These are phyloP conservation scores for Asteroscopus sphinx DNA, from an alignment of 2,888 invertebrate genomes.

Conservation along the genomic window DNA sequence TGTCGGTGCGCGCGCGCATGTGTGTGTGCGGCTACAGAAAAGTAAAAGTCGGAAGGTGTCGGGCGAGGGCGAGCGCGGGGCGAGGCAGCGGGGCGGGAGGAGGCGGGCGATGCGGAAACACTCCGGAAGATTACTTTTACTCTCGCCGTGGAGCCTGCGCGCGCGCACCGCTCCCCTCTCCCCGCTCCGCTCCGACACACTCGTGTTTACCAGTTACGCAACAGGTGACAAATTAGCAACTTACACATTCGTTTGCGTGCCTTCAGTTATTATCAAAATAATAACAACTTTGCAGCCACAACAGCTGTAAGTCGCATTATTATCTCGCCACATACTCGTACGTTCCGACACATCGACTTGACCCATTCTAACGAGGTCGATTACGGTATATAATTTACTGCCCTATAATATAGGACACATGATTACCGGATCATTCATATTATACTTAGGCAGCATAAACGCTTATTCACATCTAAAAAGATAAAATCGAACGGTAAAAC, in stretches of 20 bases:
- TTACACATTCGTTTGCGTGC: slow-evolving; percentile 18
- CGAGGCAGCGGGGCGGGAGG: slow-evolving; percentile 32
- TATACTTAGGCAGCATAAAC: not conserved
- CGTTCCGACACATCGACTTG: not conserved
- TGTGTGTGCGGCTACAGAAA: slow-evolving; percentile 66
- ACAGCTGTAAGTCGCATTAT: slow-evolving; percentile 1
- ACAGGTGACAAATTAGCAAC: slow-evolving; percentile 40
- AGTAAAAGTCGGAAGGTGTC: slow-evolving; percentile 84
- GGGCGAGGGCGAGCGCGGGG: slow-evolving; percentile 39
- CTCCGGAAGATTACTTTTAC: slow-evolving; percentile 85
- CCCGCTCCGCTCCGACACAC: slow-evolving; percentile 12
- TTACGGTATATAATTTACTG: slow-evolving; percentile 5
- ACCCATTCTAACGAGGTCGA: slow-evolving; percentile 14
- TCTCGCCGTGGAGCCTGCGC: slow-evolving; percentile 70
- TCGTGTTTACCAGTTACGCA: slow-evolving; percentile 39
- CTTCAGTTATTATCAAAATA: slow-evolving; percentile 17
- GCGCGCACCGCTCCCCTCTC: slow-evolving; percentile 33
- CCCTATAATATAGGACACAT: not conserved
- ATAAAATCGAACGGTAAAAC: not conserved
- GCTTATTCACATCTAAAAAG: not conserved
- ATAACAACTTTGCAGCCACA: slow-evolving; percentile 7
- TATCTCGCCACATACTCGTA: not conserved
- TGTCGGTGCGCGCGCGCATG: slow-evolving; percentile 44
- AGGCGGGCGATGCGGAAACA: slow-evolving; percentile 73
- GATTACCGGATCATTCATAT: not conserved